Base-by-base conservation (phyloP, 1,140 invertebrate genomes). In the Oppia nitens region DNA sequence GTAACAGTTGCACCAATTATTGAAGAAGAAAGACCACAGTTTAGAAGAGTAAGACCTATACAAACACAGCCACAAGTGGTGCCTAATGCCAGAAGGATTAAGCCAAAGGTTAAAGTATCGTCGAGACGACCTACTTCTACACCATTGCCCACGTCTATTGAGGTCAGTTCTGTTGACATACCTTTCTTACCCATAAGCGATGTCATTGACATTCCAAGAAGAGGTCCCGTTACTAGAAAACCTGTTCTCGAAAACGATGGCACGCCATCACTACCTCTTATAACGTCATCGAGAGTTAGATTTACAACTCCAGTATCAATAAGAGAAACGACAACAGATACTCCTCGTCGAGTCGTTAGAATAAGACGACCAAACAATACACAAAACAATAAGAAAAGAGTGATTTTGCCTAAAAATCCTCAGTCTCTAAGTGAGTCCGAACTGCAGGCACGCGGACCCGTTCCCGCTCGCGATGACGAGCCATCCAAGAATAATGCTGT, bases 401-500 rank as follows among this genome's bases (percentile, higher is more conserved):
- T 40, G 6, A 17, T 40, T 40, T n/a, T 25, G 29, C 21, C 2
- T 45, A 32, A 20, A 11, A 20, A 21, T 24, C 40, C 40, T 24
- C 14, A 3, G n/a, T 40, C 24, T 3, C 47, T 11, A 47, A 40
- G 3, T 24, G 11, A 40, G 23, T 9, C 6, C 12, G 28, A 23
- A 24, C 23, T 24, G 12, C 53, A 27, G 17, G 47, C 24, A n/a
- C 20, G 40, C 9, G 47, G 12, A 20, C 47, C 4, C 17, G 17
- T 12, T 24, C 55, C 24, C 21, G 20, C 47, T 28, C 9, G 11
- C 2, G 55, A 56, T 56, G 55, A 56, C 23, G 55, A 56, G 25
- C n/a, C 29, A 1, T 20, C 21, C 4, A 11, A 23, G 9, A 56
- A 56, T 47, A 56, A 56, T 26, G 55, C 55, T 45, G 28, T 56